Evolutionary conservation across 2,888 invertebrate genomes (phyloP), one percentile per base, ranked within the genome.

Genomic region (Xanthorhoe designata): DNA sequence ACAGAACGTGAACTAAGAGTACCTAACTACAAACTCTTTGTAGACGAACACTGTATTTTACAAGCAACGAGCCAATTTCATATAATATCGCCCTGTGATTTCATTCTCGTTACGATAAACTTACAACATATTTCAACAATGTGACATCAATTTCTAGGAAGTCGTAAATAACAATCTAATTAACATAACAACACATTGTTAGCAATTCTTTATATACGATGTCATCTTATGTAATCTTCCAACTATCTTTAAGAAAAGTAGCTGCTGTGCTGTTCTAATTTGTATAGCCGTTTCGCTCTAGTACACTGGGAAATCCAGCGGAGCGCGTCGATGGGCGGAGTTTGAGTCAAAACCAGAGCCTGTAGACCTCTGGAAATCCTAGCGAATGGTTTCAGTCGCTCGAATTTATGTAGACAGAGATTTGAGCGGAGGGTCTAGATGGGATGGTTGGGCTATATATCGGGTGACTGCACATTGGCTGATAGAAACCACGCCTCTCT

Each of bases 391-490:
- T 83, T 82, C 76, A 66, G 58, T 68, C 64, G 74, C 71, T 76
- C 79, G 64, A 69, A 76, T 83, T 81, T 75, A 67, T 64, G 74
- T 79, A 42, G 57, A 61, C n/a, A 66, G 72, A 67, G 56, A 69
- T 68, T 69, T 80, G 78, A 83, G 75, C 68, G 80, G 86, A 1
- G 77, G 86, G 60, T 80, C 86, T 68, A 8, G 29, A 17, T 53
- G 18, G 1, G 58, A 18, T 89, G 89, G 91, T 73, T 84, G 88
- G 81, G 82, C 89, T 91, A 92, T 85, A 91, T 89, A 91, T 89
- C 92, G 94, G 92, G 89, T 92, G 91, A 92, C 65, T 94, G 92
- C 90, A 93, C 94, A 94, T 94, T 94, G 94, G 93, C 87, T 89
- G 92, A 87, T 87, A 85, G 81, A 85, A 81, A 78, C 91, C 92